Evolutionary conservation across 1,140 invertebrate genomes (phyloP), one percentile per base, ranked within the genome.

Genomic region (Leptopilina clavipes): DNA sequence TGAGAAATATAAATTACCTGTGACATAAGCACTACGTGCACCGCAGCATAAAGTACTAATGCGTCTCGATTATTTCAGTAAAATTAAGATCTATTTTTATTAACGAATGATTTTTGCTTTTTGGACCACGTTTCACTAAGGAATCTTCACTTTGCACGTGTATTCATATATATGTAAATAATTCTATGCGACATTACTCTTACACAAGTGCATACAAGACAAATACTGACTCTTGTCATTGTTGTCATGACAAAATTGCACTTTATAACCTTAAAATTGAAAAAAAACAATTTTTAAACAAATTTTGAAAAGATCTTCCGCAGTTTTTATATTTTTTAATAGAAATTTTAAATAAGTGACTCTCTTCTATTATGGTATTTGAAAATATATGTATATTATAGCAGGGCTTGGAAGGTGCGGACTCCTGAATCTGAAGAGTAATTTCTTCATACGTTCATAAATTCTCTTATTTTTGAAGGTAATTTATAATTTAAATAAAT

Each of bases 111-210:
- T 65, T 65, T 65, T 22, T 31, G 59, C 12, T 65, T 65, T 65
- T 65, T 65, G 59, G 59, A 65, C 59, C 59, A 65, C 59, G 59
- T 65, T 65, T 31, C 25, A 65, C 59, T 37, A n/a, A 65, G 25
- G 25, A 31, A 31, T 31, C 25, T 65, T 65, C 14, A 22, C 59
- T 52, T 52, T 52, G 48, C 48, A 52, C 48, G 48, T 52, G 48
- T 52, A 48, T 48, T 59, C 56, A 59, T 59, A 12, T 59, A 25
- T 31, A 31, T 31, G 19, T 65, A 65, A 31, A 65, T 65, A 31
- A 25, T 14, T 25, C 22, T 25, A 18, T 65, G 22, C 19, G 59
- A 65, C 25, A 59, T 59, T 22, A n/a, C 11, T 12, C 56, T 14
- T 14, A 25, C 56, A 37, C 59, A 65, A 65, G 37, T 40, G 37